Conservation (phyloP, 2,113 vertebrate species). For the Pardalotus punctatus region DNA sequence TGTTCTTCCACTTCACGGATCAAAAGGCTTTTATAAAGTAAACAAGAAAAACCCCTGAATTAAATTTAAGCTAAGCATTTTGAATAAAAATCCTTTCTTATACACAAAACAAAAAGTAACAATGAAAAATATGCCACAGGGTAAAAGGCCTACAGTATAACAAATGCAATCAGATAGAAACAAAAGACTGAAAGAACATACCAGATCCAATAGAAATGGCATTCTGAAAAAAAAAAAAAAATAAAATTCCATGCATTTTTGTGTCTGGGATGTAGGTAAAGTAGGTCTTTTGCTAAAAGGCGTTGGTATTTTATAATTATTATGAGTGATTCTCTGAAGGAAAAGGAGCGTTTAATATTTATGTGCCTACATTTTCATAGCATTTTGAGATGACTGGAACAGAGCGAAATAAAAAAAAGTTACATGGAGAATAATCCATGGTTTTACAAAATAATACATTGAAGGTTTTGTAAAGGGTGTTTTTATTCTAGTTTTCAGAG, state of each 20-base stretch:
- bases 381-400: neutral
- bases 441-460: neutral
- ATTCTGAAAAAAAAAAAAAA: neutral
- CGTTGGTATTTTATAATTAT: neutral
- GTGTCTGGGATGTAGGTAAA: neutral
- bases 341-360: neutral
- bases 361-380: neutral
- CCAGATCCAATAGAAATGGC: neutral
- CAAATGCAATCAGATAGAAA: conserved; percentile 61
- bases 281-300: neutral
- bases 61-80: conserved; percentile 73
- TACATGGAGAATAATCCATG: neutral
- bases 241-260: neutral
- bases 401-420: neutral
- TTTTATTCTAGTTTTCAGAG: neutral
- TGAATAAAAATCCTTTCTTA: conserved; percentile 71
- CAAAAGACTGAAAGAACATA: conserved; percentile 47
- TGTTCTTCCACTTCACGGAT: conserved; percentile 77
- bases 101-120: conserved; percentile 48
- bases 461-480: neutral
- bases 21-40: conserved; percentile 72
- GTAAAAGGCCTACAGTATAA: conserved; percentile 58
- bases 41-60: conserved; percentile 39
- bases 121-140: conserved; percentile 71
- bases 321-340: neutral